These are phyloP conservation scores for Drosophila maculinotata DNA, from an alignment of 2,888 invertebrate species.

Conservation along the genomic window DNA sequence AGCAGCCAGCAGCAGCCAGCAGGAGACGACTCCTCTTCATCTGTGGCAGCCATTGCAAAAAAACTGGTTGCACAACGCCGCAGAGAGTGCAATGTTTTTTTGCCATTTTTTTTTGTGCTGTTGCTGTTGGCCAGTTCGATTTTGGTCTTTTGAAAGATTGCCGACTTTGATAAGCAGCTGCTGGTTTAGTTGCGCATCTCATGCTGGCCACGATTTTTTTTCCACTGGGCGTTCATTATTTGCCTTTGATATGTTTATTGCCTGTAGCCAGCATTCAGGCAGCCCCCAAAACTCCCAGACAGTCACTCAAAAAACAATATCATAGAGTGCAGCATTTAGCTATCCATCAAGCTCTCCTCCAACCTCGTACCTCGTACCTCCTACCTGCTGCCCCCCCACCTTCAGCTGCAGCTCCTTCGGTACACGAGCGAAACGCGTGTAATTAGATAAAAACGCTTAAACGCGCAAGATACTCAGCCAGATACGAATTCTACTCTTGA, in stretches of 20 bases:
- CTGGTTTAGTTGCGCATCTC: constrained; percentile 35
- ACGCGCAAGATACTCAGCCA: constrained; percentile 53
- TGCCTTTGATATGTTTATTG: constrained; percentile 70
- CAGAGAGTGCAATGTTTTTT: constrained; percentile 40
- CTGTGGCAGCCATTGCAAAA: constrained; percentile 65
- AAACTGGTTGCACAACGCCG: constrained; percentile 56
- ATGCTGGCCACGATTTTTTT: constrained; percentile 3
- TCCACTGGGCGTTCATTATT: constrained; percentile 56
- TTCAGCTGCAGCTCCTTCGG: neutral
- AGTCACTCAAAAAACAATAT: constrained; percentile 20
- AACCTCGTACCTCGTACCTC: neutral
- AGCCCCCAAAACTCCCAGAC: constrained; percentile 2
- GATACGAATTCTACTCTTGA: constrained; percentile 29
- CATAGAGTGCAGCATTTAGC: constrained; percentile 3
- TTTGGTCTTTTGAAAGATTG: constrained; percentile 84
- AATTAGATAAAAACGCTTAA: constrained; percentile 79
- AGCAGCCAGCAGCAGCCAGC: constrained; percentile 2
- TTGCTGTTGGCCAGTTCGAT: constrained; percentile 45
- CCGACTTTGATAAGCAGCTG: constrained; percentile 84
- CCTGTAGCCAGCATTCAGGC: too few species aligned
- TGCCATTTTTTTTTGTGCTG: constrained; percentile 23
- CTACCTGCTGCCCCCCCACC: neutral
- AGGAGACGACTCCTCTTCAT: neutral
- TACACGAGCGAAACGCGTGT: constrained; percentile 74
- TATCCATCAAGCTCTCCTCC: constrained; percentile 25